These are phyloP conservation scores for Chiloscyllium plagiosum DNA, from an alignment of 2,113 vertebrate genomes.

Conservation along the genomic window DNA sequence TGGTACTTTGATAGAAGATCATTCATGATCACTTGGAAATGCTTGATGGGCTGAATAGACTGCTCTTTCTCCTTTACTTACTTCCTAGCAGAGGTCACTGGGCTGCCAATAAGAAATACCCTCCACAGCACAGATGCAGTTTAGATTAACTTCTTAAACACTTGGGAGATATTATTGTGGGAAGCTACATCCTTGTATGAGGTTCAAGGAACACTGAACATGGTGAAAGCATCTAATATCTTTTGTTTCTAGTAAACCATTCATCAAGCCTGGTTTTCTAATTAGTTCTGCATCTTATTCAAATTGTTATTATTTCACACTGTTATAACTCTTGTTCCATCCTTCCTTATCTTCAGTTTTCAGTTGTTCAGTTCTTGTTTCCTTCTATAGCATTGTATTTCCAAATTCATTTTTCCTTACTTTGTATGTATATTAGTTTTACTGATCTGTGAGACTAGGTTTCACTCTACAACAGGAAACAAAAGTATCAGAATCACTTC, in stretches of 20 bases:
- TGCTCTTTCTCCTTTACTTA: no score
- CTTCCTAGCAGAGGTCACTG: background rate
- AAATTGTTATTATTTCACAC: background rate
- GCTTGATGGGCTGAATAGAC: no score
- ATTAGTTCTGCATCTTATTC: background rate
- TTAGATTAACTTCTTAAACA: background rate
- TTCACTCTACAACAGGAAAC: background rate
- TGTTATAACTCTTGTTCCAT: background rate
- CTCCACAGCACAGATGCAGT: background rate
- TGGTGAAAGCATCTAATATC: background rate
- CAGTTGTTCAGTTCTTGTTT: background rate
- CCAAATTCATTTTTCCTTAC: background rate
- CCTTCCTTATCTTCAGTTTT: background rate
- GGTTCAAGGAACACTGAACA: background rate
- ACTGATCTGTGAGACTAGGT: background rate
- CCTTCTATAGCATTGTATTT: background rate
- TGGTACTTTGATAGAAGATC: no score
- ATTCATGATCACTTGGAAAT: no score
- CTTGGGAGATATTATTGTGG: background rate
- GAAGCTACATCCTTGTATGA: background rate
- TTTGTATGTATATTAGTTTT: background rate
- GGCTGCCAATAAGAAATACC: background rate
- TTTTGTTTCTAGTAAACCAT: background rate
- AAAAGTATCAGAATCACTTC: background rate
- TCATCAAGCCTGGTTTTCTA: background rate